These are phyloP conservation scores for Synanceia verrucosa DNA, from an alignment of 2,797 vertebrate genomes.

Conservation along the genomic window DNA sequence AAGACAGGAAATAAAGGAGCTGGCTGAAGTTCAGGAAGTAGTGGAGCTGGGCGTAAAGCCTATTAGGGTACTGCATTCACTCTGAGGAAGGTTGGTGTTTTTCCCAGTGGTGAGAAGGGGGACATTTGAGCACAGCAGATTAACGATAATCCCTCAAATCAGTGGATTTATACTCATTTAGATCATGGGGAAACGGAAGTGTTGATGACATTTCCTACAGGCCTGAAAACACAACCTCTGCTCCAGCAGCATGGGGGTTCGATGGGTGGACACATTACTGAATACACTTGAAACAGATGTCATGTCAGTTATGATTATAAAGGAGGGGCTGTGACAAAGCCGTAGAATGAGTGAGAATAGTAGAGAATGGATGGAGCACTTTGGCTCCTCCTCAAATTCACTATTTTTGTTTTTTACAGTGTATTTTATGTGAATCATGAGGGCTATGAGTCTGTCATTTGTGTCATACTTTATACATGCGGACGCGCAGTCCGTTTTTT, in stretches of 20 bases:
- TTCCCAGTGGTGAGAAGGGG: conserved; percentile 36
- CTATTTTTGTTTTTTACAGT: conserved; percentile 16
- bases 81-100: conserved; percentile 25
- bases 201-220: conserved; percentile 49
- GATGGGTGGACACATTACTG: conserved; percentile 5
- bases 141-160: conserved; percentile 61
- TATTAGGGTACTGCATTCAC: conserved; percentile 62
- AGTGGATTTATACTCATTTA: conserved; percentile 67
- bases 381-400: conserved; percentile 35
- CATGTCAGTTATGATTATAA: background rate
- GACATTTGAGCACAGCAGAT: conserved; percentile 65
- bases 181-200: conserved; percentile 43
- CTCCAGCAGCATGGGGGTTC: background rate
- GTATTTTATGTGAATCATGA: conserved; percentile 12
- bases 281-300: conserved; percentile 26
- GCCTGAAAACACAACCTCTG: conserved; percentile 19
- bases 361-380: conserved; percentile 19
- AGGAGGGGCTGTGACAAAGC: background rate
- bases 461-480: conserved; percentile 38
- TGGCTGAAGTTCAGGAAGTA: too few relatives aligned
- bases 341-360: conserved; percentile 15
- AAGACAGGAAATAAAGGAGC: too few relatives aligned
- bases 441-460: conserved; percentile 11
- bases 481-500: conserved; percentile 11
- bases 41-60: too few relatives aligned